phyloP scores from a whole-genome alignment of 2,888 invertebrate genomes.

The Tillus elongatus region DNA sequence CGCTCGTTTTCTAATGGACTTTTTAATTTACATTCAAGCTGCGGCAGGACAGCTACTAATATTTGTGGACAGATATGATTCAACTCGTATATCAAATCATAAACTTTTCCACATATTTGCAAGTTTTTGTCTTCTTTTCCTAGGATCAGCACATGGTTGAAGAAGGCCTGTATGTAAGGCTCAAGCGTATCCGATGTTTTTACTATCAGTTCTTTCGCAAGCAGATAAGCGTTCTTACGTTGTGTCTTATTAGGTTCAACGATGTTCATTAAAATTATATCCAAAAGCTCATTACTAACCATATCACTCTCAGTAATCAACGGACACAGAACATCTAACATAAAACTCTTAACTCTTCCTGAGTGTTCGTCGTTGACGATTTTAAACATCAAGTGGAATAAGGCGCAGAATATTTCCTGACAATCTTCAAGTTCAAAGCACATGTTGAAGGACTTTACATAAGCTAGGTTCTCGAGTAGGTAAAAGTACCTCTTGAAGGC shows the following conservation, averaged over 20 bases:
- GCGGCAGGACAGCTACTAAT: conserved; percentile 80
- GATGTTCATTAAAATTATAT: conserved; percentile 87
- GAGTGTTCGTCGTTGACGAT: conserved; percentile 97
- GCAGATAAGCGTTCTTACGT: conserved; percentile 77
- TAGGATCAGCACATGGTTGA: conserved; percentile 88
- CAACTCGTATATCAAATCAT: conserved; percentile 92
- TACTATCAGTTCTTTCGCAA: conserved; percentile 85
- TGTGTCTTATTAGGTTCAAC: conserved; percentile 89
- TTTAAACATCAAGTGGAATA: conserved; percentile 90
- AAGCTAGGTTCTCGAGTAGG: conserved; percentile 90
- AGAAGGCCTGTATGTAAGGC: conserved; percentile 94
- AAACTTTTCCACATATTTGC: conserved; percentile 74
- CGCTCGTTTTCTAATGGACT: conserved; percentile 85
- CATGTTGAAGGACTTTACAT: conserved; percentile 98
- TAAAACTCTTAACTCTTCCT: conserved; percentile 90
- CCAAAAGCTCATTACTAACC: conserved; percentile 86
- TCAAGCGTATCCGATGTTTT: conserved; percentile 90
- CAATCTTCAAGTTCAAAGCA: conserved; percentile 96
- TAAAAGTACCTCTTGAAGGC: conserved; percentile 97
- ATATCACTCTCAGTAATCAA: conserved; percentile 92
- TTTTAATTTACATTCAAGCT: conserved; percentile 90
- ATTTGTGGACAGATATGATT: conserved; percentile 87
- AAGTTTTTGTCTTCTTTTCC: conserved; percentile 81
- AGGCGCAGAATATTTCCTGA: conserved; percentile 89
- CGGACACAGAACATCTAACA: conserved; percentile 91